Evolutionary conservation across 2,113 vertebrate species (phyloP).

Genomic region (Oryzias javanicus): DNA sequence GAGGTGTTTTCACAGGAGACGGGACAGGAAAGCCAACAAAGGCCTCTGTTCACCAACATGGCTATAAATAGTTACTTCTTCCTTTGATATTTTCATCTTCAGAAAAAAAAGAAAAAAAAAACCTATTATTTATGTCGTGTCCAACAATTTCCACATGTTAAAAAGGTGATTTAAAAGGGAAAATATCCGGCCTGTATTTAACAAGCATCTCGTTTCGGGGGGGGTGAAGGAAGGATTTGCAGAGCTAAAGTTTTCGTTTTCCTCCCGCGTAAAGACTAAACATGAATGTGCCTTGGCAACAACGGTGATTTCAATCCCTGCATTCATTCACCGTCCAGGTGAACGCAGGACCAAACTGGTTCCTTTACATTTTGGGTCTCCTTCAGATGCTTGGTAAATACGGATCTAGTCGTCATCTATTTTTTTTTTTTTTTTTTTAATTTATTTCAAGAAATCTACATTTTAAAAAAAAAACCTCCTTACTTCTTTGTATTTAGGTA

Average conservation of each 20-base stretch:
- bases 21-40: constrained; percentile 67
- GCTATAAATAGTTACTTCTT: constrained; percentile 92
- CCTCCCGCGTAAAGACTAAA: constrained; percentile 25
- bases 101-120: constrained; percentile 78
- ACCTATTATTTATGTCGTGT: constrained; percentile 70
- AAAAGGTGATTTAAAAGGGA: constrained; percentile 69
- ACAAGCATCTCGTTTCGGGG: constrained; percentile 63
- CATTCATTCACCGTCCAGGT: constrained; percentile 29
- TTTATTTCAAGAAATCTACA: constrained; percentile 76
- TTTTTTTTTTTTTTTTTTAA: constrained; percentile 78
- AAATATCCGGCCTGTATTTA: constrained; percentile 50
- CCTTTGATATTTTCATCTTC: constrained; percentile 89
- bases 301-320: constrained; percentile 29
- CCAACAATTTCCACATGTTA: constrained; percentile 65
- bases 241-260: too few relatives aligned
- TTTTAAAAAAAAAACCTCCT: constrained; percentile 79
- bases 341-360: constrained; percentile 36
- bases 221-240: too few relatives aligned
- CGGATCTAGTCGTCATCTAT: constrained; percentile 26
- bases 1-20: constrained; percentile 49
- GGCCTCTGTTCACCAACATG: constrained; percentile 88
- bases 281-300: constrained; percentile 68
- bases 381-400: constrained; percentile 65
- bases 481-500: constrained; percentile 88
- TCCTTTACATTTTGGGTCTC: constrained; percentile 26